A percentile compares a stretch with the other conserved stretches of the same genome.
Conservation (phyloP, 2,113 vertebrate genomes). For the Empidonax traillii region DNA sequence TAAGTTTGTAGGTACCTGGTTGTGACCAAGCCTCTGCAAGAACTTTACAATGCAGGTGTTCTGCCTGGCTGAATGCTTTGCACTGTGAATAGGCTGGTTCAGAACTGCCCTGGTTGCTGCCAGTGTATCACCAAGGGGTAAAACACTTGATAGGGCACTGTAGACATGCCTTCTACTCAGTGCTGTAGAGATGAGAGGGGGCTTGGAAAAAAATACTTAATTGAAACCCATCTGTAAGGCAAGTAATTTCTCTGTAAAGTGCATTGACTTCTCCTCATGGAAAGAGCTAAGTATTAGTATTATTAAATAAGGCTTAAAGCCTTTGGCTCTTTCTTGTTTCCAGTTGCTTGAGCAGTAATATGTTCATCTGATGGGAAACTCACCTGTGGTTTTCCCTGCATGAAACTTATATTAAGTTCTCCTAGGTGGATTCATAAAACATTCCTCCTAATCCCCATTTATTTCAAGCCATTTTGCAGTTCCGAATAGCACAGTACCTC, state of each 20-base stretch:
- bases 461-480: conserved; percentile 62
- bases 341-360: conserved; percentile 15
- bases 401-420: conserved; percentile 19
- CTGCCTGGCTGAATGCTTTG: background rate
- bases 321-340: background rate
- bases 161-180: background rate
- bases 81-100: background rate
- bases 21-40: background rate
- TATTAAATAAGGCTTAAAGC: conserved; percentile 29
- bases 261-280: background rate
- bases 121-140: background rate
- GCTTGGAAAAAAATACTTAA: background rate
- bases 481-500: conserved; percentile 46
- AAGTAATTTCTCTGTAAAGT: background rate
- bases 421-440: conserved; percentile 65
- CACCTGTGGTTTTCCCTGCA: conserved; percentile 14
- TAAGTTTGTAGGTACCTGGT: background rate
- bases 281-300: background rate
- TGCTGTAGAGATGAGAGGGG: background rate
- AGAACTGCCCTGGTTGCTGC: background rate
- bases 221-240: background rate
- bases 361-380: conserved; percentile 7
- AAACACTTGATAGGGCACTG: background rate
- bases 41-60: background rate
- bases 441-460: conserved; percentile 63